phyloP scores from a whole-genome alignment of 2,888 invertebrate genomes.

The Acholoe squamosa region DNA sequence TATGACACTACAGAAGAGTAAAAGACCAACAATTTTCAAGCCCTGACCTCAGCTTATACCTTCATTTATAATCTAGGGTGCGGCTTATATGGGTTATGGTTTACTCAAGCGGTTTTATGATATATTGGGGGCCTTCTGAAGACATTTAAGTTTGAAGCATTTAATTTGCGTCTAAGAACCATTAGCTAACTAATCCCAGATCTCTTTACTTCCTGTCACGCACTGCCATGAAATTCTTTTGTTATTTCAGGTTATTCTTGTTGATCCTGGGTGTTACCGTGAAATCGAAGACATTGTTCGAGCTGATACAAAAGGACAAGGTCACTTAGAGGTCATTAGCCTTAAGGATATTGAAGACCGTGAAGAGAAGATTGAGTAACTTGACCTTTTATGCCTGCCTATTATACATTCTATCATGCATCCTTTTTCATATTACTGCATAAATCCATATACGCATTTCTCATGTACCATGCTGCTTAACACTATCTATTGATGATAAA shows the following conservation, averaged over 20 bases:
- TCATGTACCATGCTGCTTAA: constrained; percentile 20
- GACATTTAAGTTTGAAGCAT: no score
- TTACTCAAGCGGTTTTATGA: no score
- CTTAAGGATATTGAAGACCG: constrained; percentile 86
- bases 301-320: constrained; percentile 89
- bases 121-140: no score
- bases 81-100: no score
- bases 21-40: no score
- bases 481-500: neutral
- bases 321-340: constrained; percentile 94
- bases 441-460: neutral
- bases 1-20: no score
- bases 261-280: constrained; percentile 96
- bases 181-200: neutral
- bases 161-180: no score
- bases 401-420: neutral
- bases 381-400: no score
- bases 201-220: neutral
- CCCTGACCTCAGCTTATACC: no score
- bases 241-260: constrained; percentile 86
- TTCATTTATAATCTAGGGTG: no score
- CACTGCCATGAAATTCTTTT: neutral
- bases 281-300: constrained; percentile 93
- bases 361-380: constrained; percentile 69
- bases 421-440: neutral